Evolutionary conservation across 2,888 invertebrate genomes (phyloP), one percentile per base, ranked within the genome.

Genomic region (Agrotis puta): DNA sequence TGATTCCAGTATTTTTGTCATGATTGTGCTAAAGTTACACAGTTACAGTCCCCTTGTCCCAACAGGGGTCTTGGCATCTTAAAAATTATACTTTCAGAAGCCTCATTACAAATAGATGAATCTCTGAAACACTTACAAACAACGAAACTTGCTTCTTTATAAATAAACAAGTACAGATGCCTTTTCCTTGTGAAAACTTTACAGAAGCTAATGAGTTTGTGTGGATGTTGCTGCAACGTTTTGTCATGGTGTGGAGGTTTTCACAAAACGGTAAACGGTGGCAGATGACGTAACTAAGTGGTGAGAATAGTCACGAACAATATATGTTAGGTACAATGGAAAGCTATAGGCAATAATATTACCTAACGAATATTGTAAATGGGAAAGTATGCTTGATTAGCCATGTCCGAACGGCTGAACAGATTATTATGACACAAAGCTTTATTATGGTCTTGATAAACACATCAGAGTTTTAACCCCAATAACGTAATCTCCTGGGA

Each of bases 131-230:
- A 51, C 43, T 53, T 58, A 6, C 33, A 66, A 58, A 51, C n/a
- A 66, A 27, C 9, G 2, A 56, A 48, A 51, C 33, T 75, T 63
- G 48, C 18, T 43, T 51, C 6, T 24, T 53, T 66, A 71, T 64
- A 33, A 24, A 65, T 54, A 58, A 33, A 51, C 2, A 56, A 54
- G 45, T 64, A 50, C 22, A 57, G 58, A 56, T 48, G 64, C 48
- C 47, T 11, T 22, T 77, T 67, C 62, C 78, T 48, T 22, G 24
- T 67, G 45, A 20, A 66, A 43, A 72, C 50, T 66, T 72, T 5
- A 47, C 45, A 59, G 33, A 71, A 47, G 65, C 72, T 72, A 79
- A 81, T 82, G 72, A 82, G 72, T 64, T 81, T 69, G 63, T 63
- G 54, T 50, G 43, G 58, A 18, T 16, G 45, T 70, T 61, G 24